A percentile compares a stretch with the other conserved stretches of the same genome.
These are phyloP conservation scores for Caenorhabditis uteleia DNA, from an alignment of 2,888 invertebrate genomes.

Conservation along the genomic window DNA sequence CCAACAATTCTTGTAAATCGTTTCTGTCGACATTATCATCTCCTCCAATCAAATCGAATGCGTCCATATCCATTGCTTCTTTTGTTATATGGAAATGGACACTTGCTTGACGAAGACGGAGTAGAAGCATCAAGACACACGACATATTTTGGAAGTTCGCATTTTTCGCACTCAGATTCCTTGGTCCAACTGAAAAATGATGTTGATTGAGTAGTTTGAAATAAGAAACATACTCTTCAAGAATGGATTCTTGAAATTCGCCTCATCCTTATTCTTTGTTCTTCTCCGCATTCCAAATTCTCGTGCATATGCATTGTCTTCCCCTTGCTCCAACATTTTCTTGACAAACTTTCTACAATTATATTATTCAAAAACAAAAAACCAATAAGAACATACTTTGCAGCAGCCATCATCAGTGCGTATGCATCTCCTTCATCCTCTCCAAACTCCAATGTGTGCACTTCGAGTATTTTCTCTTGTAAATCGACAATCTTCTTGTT, in stretches of 20 bases:
- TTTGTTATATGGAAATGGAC: conserved; percentile 86
- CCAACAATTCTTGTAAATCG: conserved; percentile 33
- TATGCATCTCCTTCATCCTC: conserved; percentile 69
- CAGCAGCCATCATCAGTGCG: conserved; percentile 61
- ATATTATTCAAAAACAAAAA: not conserved
- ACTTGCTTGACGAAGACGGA: conserved; percentile 86
- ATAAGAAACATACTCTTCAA: not conserved
- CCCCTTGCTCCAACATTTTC: conserved; percentile 21
- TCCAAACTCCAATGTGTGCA: conserved; percentile 66
- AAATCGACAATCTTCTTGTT: conserved; percentile 69
- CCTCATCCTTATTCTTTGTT: conserved; percentile 16
- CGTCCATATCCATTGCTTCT: conserved; percentile 64
- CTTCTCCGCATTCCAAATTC: conserved; percentile 20
- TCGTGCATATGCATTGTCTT: conserved; percentile 14
- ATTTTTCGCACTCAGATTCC: conserved; percentile 15
- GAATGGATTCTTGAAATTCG: conserved; percentile 55
- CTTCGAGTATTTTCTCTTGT: conserved; percentile 59
- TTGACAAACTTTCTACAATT: conserved; percentile 68
- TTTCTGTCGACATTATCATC: conserved; percentile 28
- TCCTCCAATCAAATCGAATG: conserved; percentile 56
- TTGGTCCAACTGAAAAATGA: conserved; percentile 41
- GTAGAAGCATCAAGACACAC: conserved; percentile 78
- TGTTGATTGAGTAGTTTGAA: not conserved
- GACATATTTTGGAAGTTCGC: conserved; percentile 51
- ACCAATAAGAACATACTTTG: conserved; percentile 36